Percentiles rank a stretch among this genome's conserved stretches.
Evolutionary conservation across 1,140 invertebrate species (phyloP).

Genomic region (Heliconius hewitsoni): DNA sequence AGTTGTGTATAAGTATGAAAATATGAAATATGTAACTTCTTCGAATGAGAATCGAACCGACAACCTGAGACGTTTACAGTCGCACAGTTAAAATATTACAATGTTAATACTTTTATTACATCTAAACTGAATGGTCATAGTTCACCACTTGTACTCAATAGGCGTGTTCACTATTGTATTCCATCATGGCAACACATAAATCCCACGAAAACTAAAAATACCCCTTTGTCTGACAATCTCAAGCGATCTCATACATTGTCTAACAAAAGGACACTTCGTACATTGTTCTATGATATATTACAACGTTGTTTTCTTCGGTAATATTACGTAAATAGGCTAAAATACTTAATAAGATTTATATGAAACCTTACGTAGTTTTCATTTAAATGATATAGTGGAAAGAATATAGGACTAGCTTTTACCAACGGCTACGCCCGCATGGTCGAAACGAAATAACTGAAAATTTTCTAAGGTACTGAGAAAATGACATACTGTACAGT

Average conservation of each 20-base stretch:
- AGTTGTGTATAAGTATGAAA: no score
- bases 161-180: conserved; percentile 1
- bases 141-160: conserved; percentile 10
- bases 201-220: conserved; percentile 12
- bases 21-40: no score
- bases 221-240: conserved; percentile 1
- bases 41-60: no score
- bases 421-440: no score
- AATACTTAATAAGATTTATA: neutral
- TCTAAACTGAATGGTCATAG: neutral
- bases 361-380: neutral
- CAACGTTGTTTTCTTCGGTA: neutral
- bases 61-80: no score
- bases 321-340: neutral
- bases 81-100: neutral
- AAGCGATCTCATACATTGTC: conserved; percentile 9
- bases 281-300: conserved; percentile 10
- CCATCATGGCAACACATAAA: conserved; percentile 1
- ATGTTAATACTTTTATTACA: neutral
- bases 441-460: no score
- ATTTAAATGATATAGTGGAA: neutral
- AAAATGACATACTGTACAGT: no score
- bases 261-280: conserved; percentile 1
- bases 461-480: no score
- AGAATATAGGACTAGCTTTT: neutral